Evolutionary conservation across 2,888 invertebrate species (phyloP).

Genomic region (Drosophila acutilabella): DNA sequence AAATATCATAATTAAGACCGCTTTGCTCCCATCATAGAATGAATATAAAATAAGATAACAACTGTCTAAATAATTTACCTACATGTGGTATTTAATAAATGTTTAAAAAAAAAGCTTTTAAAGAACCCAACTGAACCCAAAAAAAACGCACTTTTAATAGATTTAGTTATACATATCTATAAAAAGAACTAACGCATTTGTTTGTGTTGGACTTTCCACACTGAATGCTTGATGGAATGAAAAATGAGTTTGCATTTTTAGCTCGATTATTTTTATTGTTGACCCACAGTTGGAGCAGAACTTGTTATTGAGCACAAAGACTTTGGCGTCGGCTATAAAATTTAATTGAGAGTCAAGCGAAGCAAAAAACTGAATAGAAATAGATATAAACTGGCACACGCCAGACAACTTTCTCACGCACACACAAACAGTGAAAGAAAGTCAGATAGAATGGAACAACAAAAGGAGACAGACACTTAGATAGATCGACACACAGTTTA

Average conservation of each 20-base stretch:
- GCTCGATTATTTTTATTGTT: slow-evolving; percentile 72
- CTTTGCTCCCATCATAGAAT: too few species aligned
- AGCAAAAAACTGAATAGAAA: slow-evolving; percentile 59
- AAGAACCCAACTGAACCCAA: too few species aligned
- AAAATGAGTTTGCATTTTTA: slow-evolving; percentile 72
- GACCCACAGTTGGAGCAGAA: slow-evolving; percentile 31
- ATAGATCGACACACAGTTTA: slow-evolving; percentile 21
- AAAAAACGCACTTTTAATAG: too few species aligned
- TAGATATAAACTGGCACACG: slow-evolving; percentile 64
- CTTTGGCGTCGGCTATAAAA: slow-evolving; percentile 58
- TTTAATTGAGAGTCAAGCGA: slow-evolving; percentile 70
- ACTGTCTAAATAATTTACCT: too few species aligned
- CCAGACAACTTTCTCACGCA: slow-evolving; percentile 73
- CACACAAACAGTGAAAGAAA: slow-evolving; percentile 31
- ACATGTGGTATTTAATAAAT: too few species aligned
- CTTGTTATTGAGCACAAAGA: slow-evolving; percentile 44
- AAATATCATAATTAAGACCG: too few species aligned
- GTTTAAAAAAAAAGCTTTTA: too few species aligned
- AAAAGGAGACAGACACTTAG: slow-evolving; percentile 2
- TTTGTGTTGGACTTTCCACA: not conserved
- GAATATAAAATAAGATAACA: too few species aligned
- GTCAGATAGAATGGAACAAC: not conserved
- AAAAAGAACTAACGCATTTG: too few species aligned
- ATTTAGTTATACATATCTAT: too few species aligned
- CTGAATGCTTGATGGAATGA: slow-evolving; percentile 4